A percentile compares a stretch with the other conserved stretches of the same genome.
Conservation (phyloP, 2,797 vertebrate genomes). For the Parambassis ranga region DNA sequence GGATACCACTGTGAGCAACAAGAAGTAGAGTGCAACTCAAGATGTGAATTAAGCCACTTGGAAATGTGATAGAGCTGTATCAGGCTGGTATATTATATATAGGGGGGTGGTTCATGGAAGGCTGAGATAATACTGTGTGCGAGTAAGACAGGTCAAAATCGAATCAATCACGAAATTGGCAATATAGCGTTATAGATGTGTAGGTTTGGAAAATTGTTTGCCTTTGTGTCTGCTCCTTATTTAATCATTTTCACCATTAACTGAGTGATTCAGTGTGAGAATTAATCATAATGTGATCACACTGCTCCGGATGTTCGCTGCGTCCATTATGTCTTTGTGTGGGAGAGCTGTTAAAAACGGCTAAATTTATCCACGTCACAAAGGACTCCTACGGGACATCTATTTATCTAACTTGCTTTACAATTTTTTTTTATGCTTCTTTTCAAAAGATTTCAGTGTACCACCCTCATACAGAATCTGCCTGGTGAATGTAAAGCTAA, state of each 20-base stretch:
- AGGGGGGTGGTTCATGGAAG: no score
- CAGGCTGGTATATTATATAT: no score
- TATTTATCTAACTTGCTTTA: neutral
- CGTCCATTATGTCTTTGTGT: conserved; percentile 15
- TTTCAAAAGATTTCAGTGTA: no score
- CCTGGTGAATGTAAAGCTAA: no score
- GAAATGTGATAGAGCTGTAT: conserved; percentile 16
- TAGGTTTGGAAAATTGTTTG: neutral
- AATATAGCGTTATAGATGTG: neutral
- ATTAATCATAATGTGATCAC: conserved; percentile 30
- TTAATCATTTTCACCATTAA: conserved; percentile 5
- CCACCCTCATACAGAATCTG: neutral
- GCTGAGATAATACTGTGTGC: neutral
- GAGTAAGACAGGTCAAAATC: neutral
- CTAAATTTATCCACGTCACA: conserved; percentile 18
- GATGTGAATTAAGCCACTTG: conserved; percentile 13
- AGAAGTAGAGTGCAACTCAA: conserved; percentile 11
- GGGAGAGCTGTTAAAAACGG: conserved; percentile 30
- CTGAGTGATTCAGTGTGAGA: conserved; percentile 30
- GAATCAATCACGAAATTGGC: neutral
- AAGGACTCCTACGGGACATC: neutral
- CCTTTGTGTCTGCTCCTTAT: neutral
- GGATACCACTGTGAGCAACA: conserved; percentile 22
- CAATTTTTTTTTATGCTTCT: neutral
- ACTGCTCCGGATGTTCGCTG: neutral